Conservation (phyloP, 2,113 vertebrate genomes). For the Clarias magur region DNA sequence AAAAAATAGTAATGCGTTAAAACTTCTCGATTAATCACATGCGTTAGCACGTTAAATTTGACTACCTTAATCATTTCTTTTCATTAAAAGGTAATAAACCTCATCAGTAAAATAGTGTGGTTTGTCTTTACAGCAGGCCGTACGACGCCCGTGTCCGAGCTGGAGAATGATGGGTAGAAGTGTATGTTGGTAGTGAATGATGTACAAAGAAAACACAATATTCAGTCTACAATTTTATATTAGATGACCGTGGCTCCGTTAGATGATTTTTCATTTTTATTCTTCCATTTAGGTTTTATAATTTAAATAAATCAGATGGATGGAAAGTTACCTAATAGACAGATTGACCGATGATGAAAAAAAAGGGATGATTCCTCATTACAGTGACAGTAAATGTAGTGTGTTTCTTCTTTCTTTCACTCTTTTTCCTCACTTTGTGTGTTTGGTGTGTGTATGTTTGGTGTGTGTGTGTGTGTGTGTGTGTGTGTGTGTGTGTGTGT, state of each 20-base stretch:
- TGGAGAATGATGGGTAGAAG: neutral
- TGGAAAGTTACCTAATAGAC: neutral
- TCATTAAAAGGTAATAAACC: too few species aligned
- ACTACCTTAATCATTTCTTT: too few species aligned
- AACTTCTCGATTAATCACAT: too few species aligned
- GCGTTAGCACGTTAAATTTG: too few species aligned
- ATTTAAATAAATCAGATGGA: neutral
- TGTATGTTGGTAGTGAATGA: neutral
- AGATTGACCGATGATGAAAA: neutral
- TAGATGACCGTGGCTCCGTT: neutral
- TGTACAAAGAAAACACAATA: neutral
- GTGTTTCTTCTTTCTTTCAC: neutral
- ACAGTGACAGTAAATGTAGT: neutral
- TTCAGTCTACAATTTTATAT: neutral
- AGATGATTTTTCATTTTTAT: neutral
- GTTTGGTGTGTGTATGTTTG: neutral
- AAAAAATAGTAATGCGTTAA: too few species aligned
- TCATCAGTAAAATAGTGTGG: too few species aligned
- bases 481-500: neutral
- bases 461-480: slow-evolving; percentile 7
- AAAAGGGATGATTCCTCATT: neutral
- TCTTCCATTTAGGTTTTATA: neutral
- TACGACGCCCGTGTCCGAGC: neutral
- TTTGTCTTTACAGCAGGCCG: too few species aligned
- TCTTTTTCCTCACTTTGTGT: neutral